Evolutionary conservation across 2,888 invertebrate species (phyloP).

Genomic region (Tachina lurida): DNA sequence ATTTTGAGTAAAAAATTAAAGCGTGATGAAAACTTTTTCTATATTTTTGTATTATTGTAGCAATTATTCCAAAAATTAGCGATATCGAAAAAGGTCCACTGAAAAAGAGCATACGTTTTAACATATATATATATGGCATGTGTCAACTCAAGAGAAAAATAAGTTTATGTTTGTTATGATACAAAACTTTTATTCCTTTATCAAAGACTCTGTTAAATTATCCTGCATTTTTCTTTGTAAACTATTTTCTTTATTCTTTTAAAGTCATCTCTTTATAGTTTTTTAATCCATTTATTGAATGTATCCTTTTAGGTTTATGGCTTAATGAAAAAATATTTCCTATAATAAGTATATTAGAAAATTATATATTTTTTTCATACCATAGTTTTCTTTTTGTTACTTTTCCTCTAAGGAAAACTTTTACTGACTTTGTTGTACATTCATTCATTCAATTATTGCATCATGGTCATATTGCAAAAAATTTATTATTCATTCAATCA

Average conservation of each 20-base stretch:
- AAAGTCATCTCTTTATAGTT: neutral
- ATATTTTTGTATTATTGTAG: too few species aligned
- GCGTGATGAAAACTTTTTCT: too few species aligned
- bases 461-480: conserved; percentile 55
- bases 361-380: conserved; percentile 14
- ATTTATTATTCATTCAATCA: conserved; percentile 56
- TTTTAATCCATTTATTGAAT: conserved; percentile 46
- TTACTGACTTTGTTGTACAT: conserved; percentile 54
- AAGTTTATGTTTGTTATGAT: too few species aligned
- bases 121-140: too few species aligned
- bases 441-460: conserved; percentile 66
- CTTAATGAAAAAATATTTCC: conserved; percentile 2
- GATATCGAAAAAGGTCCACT: too few species aligned
- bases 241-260: neutral
- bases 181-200: neutral
- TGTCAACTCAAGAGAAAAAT: too few species aligned
- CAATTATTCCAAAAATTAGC: too few species aligned
- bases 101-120: too few species aligned
- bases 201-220: neutral
- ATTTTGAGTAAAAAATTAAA: too few species aligned
- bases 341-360: conserved; percentile 3
- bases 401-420: conserved; percentile 30
- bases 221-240: neutral
- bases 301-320: conserved; percentile 32
- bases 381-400: neutral